phyloP scores from a whole-genome alignment of 2,797 vertebrate species.

The Anomalospiza imberbis region DNA sequence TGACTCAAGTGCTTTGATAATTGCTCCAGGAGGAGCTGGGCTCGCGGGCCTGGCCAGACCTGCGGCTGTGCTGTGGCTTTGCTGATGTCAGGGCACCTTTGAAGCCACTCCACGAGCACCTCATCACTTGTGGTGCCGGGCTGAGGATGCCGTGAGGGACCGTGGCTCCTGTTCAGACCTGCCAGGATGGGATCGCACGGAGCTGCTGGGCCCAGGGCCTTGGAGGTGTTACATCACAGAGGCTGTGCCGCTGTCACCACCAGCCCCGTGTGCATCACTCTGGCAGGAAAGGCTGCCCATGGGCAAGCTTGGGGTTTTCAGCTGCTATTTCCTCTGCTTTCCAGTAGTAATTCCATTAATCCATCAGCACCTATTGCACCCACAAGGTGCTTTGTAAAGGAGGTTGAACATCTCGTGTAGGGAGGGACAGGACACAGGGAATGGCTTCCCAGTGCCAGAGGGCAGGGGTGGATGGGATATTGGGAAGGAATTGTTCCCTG shows the following conservation, averaged over 20 bases:
- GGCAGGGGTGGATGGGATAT: fast-evolving
- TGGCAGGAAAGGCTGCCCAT: slow-evolving; percentile 51
- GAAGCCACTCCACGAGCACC: slow-evolving; percentile 24
- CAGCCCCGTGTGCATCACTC: slow-evolving; percentile 33
- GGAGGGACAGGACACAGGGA: background rate
- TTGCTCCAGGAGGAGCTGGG: background rate
- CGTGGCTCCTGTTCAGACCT: background rate
- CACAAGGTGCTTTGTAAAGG: background rate
- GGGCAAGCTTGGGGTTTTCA: slow-evolving; percentile 36
- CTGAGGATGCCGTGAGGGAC: background rate
- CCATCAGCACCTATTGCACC: background rate
- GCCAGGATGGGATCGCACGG: background rate
- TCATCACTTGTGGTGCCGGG: background rate
- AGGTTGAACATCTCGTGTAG: background rate
- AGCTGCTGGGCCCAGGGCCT: background rate
- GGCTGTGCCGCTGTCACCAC: background rate
- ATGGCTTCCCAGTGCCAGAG: background rate
- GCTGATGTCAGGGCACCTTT: slow-evolving; percentile 55
- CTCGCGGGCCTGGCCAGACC: background rate
- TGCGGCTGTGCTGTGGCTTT: background rate
- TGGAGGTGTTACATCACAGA: slow-evolving; percentile 41
- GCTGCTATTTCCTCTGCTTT: background rate
- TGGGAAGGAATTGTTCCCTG: background rate
- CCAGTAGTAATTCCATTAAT: background rate
- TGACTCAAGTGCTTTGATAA: slow-evolving; percentile 45